A percentile compares a stretch with the other conserved stretches of the same genome.
Conservation (phyloP, 2,888 invertebrate genomes). For the Caenorhabditis sinica region DNA sequence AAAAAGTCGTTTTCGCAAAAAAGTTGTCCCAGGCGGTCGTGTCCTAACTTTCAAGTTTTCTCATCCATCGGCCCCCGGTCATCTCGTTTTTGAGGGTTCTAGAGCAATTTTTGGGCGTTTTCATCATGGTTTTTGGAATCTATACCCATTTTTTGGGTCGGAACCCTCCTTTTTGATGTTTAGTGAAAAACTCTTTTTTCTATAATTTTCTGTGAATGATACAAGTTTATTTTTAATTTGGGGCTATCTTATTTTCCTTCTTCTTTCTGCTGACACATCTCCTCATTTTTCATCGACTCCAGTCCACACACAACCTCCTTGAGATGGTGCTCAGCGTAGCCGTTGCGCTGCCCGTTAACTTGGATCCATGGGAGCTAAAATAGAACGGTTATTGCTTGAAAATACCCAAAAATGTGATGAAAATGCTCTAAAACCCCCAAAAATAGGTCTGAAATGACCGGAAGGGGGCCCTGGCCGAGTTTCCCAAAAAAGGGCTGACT, state of each 20-base stretch:
- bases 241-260: no score
- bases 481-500: no score
- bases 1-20: no score
- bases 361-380: slow-evolving; percentile 62
- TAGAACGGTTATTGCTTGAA: background rate
- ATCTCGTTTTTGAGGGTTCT: no score
- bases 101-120: background rate
- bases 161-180: background rate
- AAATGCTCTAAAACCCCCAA: no score
- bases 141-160: background rate
- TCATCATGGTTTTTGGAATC: no score
- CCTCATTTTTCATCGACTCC: slow-evolving; percentile 35
- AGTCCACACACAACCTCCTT: slow-evolving; percentile 28
- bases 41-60: background rate
- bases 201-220: no score
- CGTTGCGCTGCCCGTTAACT: slow-evolving; percentile 43
- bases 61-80: no score
- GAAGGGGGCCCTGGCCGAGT: no score
- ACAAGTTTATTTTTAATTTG: no score
- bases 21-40: no score
- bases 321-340: slow-evolving; percentile 36
- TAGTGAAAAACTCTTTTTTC: background rate
- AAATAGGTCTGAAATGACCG: no score
- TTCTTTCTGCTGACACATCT: slow-evolving; percentile 16
- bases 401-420: background rate